Evolutionary conservation across 2,797 vertebrate species (phyloP).

Genomic region (Acrossocheilus fasciatus): DNA sequence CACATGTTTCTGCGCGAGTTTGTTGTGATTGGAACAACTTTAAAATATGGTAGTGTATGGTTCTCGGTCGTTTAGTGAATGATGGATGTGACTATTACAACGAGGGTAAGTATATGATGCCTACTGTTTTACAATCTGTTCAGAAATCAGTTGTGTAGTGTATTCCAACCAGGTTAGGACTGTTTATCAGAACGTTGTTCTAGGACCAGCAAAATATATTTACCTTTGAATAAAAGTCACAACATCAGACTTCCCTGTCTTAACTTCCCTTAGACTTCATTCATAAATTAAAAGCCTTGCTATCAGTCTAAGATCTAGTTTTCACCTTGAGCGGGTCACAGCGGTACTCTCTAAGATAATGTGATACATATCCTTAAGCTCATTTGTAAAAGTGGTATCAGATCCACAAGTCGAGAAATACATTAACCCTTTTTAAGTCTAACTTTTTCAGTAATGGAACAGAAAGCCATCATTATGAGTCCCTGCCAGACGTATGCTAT

Average conservation of each 20-base stretch:
- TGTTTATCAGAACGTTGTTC: background rate
- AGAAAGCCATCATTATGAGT: constrained; percentile 37
- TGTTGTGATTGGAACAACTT: no score
- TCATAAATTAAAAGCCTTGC: background rate
- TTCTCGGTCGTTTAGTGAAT: no score
- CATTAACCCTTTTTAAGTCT: constrained; percentile 31
- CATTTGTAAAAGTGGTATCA: background rate
- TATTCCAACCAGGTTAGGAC: background rate
- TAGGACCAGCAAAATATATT: background rate
- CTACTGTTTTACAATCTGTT: no score
- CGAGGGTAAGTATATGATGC: no score
- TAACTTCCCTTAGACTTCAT: background rate
- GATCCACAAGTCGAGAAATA: background rate
- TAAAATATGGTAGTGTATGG: no score
- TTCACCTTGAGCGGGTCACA: background rate
- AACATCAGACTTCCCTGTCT: background rate
- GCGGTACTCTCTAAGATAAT: background rate
- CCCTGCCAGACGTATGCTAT: constrained; percentile 20
- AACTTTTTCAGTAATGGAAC: constrained; percentile 39
- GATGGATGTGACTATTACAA: no score
- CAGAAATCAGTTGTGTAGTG: no score
- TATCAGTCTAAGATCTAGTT: background rate
- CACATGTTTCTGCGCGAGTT: no score
- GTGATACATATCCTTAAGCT: background rate
- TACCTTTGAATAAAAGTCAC: background rate